These are phyloP conservation scores for Pan paniscus DNA, from an alignment of 2,113 vertebrate species.

Conservation along the genomic window DNA sequence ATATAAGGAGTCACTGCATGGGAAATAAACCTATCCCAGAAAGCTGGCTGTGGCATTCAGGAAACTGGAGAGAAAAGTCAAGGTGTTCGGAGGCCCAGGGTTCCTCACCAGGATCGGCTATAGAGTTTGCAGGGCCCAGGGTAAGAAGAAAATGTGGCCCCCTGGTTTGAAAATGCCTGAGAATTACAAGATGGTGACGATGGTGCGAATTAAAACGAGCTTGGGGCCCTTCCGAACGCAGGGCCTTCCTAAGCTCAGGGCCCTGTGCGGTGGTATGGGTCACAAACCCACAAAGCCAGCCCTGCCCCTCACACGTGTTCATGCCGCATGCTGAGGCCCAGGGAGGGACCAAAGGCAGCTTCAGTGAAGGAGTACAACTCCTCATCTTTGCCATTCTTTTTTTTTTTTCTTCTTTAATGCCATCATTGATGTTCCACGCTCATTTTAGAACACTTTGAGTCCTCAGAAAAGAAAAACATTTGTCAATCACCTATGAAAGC, in stretches of 20 bases:
- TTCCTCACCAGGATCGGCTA: accelerated
- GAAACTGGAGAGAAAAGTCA: not conserved
- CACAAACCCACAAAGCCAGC: not conserved
- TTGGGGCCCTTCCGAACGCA: accelerated
- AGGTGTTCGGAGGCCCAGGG: accelerated
- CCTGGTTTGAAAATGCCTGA: not conserved
- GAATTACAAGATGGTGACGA: not conserved
- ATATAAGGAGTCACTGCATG: not conserved
- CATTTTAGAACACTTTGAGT: not conserved
- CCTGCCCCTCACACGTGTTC: accelerated
- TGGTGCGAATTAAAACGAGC: no score
- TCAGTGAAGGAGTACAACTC: accelerated
- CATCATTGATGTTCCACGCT: not conserved
- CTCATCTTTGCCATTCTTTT: not conserved
- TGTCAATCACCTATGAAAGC: not conserved
- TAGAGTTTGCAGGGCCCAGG: accelerated
- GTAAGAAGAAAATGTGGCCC: accelerated
- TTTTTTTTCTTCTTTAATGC: not conserved
- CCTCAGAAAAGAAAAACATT: not conserved
- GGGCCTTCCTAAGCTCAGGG: not conserved
- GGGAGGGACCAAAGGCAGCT: not conserved
- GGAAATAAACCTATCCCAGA: accelerated
- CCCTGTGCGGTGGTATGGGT: not conserved
- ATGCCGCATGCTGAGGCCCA: accelerated
- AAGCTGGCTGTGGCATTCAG: accelerated